A percentile compares a stretch with the other conserved stretches of the same genome.
phyloP scores from a whole-genome alignment of 2,113 vertebrate genomes.

The Pyrgilauda ruficollis region DNA sequence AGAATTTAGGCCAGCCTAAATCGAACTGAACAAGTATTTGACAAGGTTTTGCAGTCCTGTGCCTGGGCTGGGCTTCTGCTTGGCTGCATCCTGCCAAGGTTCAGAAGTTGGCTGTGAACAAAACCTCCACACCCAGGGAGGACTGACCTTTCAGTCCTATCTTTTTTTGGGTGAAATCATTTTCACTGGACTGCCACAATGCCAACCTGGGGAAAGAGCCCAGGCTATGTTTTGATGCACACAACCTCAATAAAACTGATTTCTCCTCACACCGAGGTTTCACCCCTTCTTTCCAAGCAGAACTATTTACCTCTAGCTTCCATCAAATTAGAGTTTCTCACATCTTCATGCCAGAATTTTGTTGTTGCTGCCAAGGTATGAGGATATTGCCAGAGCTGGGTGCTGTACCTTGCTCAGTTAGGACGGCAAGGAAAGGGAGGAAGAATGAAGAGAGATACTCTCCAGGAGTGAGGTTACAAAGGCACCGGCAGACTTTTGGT shows the following conservation, averaged over 20 bases:
- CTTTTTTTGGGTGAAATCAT: not conserved
- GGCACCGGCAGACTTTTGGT: not conserved
- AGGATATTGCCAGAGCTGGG: not conserved
- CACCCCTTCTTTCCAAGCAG: not conserved
- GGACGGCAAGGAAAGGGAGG: not conserved
- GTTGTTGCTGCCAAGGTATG: not conserved
- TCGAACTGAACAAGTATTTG: not conserved
- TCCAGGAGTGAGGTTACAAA: not conserved
- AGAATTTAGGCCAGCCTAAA: not conserved
- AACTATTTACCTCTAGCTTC: not conserved
- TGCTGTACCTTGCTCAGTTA: not conserved
- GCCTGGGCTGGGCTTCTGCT: not conserved
- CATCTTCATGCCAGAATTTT: not conserved
- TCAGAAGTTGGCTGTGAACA: not conserved
- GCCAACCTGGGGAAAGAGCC: not conserved
- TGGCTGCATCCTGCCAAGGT: not conserved
- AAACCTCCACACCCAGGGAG: not conserved
- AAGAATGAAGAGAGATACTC: not conserved
- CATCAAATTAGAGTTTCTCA: not conserved
- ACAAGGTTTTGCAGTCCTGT: not conserved
- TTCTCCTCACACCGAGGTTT: not conserved
- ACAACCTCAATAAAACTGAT: not conserved
- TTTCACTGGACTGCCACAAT: not conserved
- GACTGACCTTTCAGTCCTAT: accelerated
- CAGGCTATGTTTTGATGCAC: not conserved